Evolutionary conservation across 2,113 vertebrate genomes (phyloP), one percentile per base, ranked within the genome.

Genomic region (Conger conger): DNA sequence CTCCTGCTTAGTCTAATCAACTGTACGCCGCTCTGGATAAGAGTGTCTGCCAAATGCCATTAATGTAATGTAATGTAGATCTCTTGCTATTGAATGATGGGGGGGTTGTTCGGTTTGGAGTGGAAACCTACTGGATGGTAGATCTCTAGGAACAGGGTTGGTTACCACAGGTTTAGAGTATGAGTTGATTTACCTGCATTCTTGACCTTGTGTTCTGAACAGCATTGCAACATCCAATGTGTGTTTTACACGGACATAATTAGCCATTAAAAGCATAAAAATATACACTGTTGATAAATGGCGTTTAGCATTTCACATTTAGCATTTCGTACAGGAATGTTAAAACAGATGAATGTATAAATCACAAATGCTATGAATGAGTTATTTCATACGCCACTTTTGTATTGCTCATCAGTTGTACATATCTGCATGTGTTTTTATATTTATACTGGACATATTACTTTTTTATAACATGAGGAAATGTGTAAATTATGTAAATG

Each of bases 361-460:
- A 7, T 36, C 36, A 45, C 18, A 35, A 36, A 53, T 79, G 40
- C 77, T 54, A 54, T 5, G 18, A 27, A 20, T 63, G 18, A 9
- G 50, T 63, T 80, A 53, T 80, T 73, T 42, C n/a, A 33, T 60
- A 38, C n/a, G 30, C 38, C 30, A 54, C 33, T 63, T 73, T 85
- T 63, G 50, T 81, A 57, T 42, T 53, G 73, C 80, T 37, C n/a
- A 86, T 42, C 76, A 15, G 42, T 78, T 82, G 84, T 88, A 79
- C 86, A 90, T 84, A 85, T 16, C 33, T 84, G 68, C n/a, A 86
- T 86, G 84, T 73, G 20, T 86, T 78, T 85, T 84, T 42, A 88
- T 87, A 84, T 85, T 57, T 87, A 83, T 86, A 83, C 33, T 80
- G 57, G 36, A 81, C 83, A 77, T 83, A 27, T 20, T 42, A 79